Conservation (phyloP, 2,113 vertebrate species). For the Halcyon senegalensis region DNA sequence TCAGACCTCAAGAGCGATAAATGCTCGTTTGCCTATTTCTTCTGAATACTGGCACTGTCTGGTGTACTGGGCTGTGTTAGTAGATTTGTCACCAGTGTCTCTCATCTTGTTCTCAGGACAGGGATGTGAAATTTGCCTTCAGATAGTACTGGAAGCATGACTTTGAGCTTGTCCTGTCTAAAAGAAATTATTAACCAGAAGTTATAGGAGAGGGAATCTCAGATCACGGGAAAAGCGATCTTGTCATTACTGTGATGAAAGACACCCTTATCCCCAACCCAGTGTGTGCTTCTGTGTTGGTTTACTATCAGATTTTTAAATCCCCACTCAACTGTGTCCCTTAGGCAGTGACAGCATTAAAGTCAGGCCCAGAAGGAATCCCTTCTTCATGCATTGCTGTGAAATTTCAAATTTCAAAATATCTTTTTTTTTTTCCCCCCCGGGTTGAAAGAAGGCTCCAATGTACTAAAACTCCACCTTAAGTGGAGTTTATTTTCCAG, state of each 20-base stretch:
- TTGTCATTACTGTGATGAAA: background rate
- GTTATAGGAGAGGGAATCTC: background rate
- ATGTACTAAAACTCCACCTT: background rate
- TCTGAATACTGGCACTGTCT: background rate
- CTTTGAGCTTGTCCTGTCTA: background rate
- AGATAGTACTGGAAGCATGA: background rate
- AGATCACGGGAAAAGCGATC: background rate
- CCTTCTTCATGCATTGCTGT: background rate
- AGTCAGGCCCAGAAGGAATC: background rate
- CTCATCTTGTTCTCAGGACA: background rate
- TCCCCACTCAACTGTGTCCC: background rate
- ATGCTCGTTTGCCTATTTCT: background rate
- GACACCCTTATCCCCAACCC: background rate
- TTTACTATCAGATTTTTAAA: background rate
- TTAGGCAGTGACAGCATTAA: background rate
- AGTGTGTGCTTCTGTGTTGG: background rate
- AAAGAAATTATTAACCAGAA: conserved; percentile 1
- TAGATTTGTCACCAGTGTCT: background rate
- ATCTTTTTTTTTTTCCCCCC: background rate
- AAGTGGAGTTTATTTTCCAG: background rate
- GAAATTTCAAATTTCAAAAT: background rate
- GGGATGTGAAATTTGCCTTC: conserved; percentile 13
- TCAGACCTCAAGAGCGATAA: background rate
- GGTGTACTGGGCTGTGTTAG: background rate
- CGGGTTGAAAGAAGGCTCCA: background rate